phyloP scores from a whole-genome alignment of 2,797 vertebrate species.

The Acanthiza pusilla region DNA sequence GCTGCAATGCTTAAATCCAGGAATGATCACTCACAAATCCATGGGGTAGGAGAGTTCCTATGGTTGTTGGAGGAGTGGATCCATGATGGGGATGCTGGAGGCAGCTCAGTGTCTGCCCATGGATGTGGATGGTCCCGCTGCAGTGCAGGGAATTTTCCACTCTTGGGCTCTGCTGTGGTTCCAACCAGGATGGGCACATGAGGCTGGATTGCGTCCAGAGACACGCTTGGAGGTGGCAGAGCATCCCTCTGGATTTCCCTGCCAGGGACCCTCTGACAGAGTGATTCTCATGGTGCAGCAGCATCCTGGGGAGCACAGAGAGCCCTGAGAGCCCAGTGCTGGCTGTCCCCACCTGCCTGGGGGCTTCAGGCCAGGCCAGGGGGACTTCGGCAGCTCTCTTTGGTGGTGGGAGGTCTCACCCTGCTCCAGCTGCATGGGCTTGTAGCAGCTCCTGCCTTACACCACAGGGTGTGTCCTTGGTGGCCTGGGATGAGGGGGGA shows the following conservation, averaged over 20 bases:
- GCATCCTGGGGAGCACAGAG: not conserved
- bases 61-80: not conserved
- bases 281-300: not conserved
- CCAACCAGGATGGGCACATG: not conserved
- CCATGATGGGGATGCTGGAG: not conserved
- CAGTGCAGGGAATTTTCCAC: not conserved
- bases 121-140: fast-evolving
- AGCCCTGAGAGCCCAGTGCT: not conserved
- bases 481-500: fast-evolving
- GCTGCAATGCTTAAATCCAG: not conserved
- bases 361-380: not conserved
- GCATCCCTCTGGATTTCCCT: not conserved
- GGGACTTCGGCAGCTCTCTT: not conserved
- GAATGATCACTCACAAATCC: not conserved
- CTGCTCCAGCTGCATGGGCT: not conserved
- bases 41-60: not conserved
- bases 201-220: not conserved
- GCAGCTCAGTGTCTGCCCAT: not conserved
- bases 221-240: fast-evolving
- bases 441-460: not conserved
- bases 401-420: not conserved
- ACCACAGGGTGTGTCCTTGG: not conserved
- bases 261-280: not conserved
- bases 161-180: not conserved
- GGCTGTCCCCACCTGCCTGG: not conserved